These are phyloP conservation scores for Neelides sp. DNA, from an alignment of 1,140 invertebrate genomes.

Conservation along the genomic window DNA sequence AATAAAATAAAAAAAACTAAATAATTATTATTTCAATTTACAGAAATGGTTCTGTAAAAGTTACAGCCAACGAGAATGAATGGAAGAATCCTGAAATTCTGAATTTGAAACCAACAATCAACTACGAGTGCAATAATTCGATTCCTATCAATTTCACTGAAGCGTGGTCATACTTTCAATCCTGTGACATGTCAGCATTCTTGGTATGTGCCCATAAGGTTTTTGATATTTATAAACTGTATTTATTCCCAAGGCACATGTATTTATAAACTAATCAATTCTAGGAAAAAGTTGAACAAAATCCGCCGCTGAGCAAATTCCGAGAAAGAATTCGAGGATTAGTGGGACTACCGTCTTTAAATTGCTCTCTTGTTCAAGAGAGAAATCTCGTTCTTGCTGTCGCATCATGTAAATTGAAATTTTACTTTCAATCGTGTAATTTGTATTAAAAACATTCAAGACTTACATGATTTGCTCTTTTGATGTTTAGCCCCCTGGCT, in stretches of 20 bases:
- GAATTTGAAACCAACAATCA: conserved; percentile 27
- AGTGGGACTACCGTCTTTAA: conserved; percentile 37
- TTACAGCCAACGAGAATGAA: neutral
- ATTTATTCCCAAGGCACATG: neutral
- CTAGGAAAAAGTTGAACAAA: conserved; percentile 1
- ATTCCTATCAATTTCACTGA: conserved; percentile 31
- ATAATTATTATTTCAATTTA: neutral
- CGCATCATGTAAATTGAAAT: conserved; percentile 38
- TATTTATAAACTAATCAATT: neutral
- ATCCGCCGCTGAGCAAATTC: neutral
- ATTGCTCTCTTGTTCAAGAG: conserved; percentile 35
- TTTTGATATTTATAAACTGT: neutral
- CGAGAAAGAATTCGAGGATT: conserved; percentile 16
- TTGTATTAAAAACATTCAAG: neutral
- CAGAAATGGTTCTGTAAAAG: conserved; percentile 5
- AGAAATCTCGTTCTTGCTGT: conserved; percentile 41
- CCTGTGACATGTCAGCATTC: conserved; percentile 25
- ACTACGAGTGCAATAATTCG: conserved; percentile 30
- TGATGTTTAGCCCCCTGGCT: neutral
- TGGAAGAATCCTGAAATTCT: conserved; percentile 14
- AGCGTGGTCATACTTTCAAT: conserved; percentile 30
- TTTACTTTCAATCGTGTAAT: neutral
- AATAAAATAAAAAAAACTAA: neutral
- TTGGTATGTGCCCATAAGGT: conserved; percentile 11
- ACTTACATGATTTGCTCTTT: too few relatives aligned